Base-by-base conservation (phyloP, 2,888 invertebrate species). In the Zaprionus lineosus region DNA sequence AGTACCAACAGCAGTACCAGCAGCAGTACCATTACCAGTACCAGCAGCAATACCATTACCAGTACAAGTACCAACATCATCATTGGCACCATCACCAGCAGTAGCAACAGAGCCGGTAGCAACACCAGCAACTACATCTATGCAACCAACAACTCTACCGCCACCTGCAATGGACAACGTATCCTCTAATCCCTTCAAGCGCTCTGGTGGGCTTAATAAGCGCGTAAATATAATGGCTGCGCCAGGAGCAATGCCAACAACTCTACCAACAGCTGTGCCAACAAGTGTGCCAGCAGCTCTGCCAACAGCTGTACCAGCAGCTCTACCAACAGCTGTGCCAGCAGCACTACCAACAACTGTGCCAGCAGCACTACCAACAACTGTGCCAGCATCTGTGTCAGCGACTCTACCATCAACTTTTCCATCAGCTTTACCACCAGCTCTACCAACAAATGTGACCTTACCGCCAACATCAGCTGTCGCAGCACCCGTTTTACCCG, bases 181-280 rank as follows among this genome's bases (percentile, higher is more conserved):
- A 0, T 11, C 73, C 2, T 74, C 62, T 0, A 89, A 90, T 81
- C 89, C 90, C 6, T 90, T 88, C 33, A 90, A 90, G 53, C 86
- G 89, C 14, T 65, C 87, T 7, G 84, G 84, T n/a, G 81, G 73
- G 0, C 29, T 66, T 46, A 57, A 74, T 18, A 87, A 87, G 65
- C 87, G 87, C 4, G 79, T 84, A 86, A 81, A 85, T 33, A 68
- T 92, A 87, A 71, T 92, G 89, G 76, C 91, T 86, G 71, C 88
- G 87, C 28, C 91, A 88, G 43, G 65, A 12, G 40, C 68, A n/a
- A n/a, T n/a, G 43, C n/a, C 63, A 16, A 19, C 68, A 26, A 9
- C 46, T 29, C 8, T 46, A 2, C 12, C 59, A 9, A 28, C 60
- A 9, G 7, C 21, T 8, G 24, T 39, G 1, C 61, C 28, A 9